Evolutionary conservation across 2,797 vertebrate species (phyloP).

Genomic region (Hemibagrus guttatus): DNA sequence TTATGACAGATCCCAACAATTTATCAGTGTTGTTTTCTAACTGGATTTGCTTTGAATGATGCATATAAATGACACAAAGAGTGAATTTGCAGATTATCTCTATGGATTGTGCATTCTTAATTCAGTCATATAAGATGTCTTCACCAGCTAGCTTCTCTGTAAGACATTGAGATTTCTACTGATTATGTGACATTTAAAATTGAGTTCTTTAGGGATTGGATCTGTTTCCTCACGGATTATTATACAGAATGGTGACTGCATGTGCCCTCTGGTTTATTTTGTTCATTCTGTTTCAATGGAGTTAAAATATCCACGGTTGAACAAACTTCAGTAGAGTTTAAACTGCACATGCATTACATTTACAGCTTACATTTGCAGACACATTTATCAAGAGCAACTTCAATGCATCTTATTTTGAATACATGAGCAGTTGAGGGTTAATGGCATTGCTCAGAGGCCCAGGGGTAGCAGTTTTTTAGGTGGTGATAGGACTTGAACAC

Average conservation of each 20-base stretch:
- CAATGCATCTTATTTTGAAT: no score
- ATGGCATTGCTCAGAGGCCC: no score
- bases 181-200: slow-evolving; percentile 47
- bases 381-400: no score
- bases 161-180: slow-evolving; percentile 38
- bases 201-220: slow-evolving; percentile 11
- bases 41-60: slow-evolving; percentile 1
- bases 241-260: not conserved
- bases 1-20: slow-evolving; percentile 10
- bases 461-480: no score
- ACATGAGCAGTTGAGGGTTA: no score
- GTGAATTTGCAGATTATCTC: not conserved
- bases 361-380: not conserved
- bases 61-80: not conserved
- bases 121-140: slow-evolving; percentile 2
- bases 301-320: not conserved
- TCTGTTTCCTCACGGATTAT: not conserved
- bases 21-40: not conserved
- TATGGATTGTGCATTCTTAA: not conserved
- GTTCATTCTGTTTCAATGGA: not conserved
- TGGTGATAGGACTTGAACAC: no score
- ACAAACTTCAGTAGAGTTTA: not conserved
- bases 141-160: slow-evolving; percentile 25
- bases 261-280: slow-evolving; percentile 20
- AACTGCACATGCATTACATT: not conserved